Percentiles rank a stretch among this genome's conserved stretches.
These are phyloP conservation scores for Candoia aspera DNA, from an alignment of 2,113 vertebrate species.

Conservation along the genomic window DNA sequence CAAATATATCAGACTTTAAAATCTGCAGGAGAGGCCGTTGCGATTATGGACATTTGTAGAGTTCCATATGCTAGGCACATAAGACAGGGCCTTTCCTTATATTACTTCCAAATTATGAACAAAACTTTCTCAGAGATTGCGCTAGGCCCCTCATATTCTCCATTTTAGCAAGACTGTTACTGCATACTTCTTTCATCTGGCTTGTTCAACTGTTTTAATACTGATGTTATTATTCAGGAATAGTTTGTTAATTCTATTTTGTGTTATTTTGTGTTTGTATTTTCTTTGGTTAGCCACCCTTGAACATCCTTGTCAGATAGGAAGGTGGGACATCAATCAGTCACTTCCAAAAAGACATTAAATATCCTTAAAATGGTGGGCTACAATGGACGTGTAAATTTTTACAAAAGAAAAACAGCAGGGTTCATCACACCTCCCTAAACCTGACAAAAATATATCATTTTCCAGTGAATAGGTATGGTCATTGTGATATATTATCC, in stretches of 20 bases:
- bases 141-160: neutral
- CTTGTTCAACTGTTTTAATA: neutral
- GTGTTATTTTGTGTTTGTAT: neutral
- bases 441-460: neutral
- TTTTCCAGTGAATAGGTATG: neutral
- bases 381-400: slow-evolving; percentile 47
- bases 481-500: neutral
- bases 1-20: neutral
- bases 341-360: neutral
- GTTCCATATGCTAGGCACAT: neutral
- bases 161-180: neutral
- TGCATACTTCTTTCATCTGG: neutral
- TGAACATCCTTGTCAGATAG: neutral
- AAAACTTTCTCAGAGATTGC: neutral
- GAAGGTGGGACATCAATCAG: neutral
- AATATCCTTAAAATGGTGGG: slow-evolving; percentile 12
- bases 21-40: neutral
- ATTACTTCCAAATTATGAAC: neutral
- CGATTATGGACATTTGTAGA: neutral
- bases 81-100: neutral
- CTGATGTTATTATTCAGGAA: neutral
- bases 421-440: slow-evolving; percentile 10
- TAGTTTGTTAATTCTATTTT: neutral
- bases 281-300: neutral
- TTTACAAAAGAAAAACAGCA: slow-evolving; percentile 16